These are phyloP conservation scores for Leucozona laternaria DNA, from an alignment of 2,888 invertebrate species.

Conservation along the genomic window DNA sequence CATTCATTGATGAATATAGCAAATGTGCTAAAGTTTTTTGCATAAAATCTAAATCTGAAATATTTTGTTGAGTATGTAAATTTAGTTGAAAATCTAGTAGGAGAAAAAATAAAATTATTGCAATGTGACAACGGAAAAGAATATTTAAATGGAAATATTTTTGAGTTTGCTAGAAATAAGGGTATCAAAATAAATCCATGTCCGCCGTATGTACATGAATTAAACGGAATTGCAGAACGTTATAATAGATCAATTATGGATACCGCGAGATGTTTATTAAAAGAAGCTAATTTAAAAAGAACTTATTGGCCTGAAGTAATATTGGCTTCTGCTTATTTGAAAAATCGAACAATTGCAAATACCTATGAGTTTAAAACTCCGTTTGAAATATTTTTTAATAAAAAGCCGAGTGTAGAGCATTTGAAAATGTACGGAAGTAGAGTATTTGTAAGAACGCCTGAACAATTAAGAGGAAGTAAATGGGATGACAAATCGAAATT, in stretches of 20 bases:
- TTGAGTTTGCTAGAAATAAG: background rate
- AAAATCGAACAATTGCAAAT: background rate
- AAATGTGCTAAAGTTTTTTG: slow-evolving; percentile 23
- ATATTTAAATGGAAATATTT: background rate
- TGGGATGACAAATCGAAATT: background rate
- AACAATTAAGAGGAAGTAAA: background rate
- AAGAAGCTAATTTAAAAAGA: background rate
- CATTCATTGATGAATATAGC: slow-evolving; percentile 29
- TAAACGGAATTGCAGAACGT: slow-evolving; percentile 16
- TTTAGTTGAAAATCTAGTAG: slow-evolving; percentile 3
- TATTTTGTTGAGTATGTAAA: slow-evolving; percentile 21
- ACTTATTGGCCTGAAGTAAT: background rate
- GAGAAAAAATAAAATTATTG: background rate
- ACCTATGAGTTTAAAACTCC: background rate
- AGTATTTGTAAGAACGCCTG: background rate
- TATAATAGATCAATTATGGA: slow-evolving; percentile 34
- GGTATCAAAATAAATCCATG: background rate
- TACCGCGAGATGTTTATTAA: slow-evolving; percentile 20
- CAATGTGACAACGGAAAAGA: background rate
- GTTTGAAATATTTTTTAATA: background rate
- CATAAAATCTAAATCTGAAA: slow-evolving; percentile 21
- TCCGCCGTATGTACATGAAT: slow-evolving; percentile 1
- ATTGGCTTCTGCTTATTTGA: background rate
- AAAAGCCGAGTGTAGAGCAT: background rate
- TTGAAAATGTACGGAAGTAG: slow-evolving; percentile 1